These are phyloP conservation scores for Galeopsomyia nigrocyanea DNA, from an alignment of 2,888 invertebrate species.

Conservation along the genomic window DNA sequence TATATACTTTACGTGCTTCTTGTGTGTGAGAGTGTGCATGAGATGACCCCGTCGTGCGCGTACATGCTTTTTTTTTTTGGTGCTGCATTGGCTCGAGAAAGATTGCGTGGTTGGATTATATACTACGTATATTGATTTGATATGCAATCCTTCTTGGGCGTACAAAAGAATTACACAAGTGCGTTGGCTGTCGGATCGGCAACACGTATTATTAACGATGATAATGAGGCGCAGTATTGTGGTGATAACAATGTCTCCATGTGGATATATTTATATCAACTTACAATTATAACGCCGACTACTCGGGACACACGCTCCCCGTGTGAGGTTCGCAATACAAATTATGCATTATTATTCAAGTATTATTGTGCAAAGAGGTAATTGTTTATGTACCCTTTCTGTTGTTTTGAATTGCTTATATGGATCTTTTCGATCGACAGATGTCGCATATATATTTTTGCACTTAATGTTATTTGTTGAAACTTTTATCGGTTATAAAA, in stretches of 20 bases:
- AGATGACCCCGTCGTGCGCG: no score
- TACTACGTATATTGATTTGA: background rate
- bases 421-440: background rate
- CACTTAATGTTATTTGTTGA: background rate
- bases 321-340: slow-evolving; percentile 26
- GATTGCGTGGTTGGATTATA: background rate
- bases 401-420: slow-evolving; percentile 1
- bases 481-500: background rate
- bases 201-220: slow-evolving; percentile 15
- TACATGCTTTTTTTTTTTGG: no score
- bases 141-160: slow-evolving; percentile 9
- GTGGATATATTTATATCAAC: slow-evolving; percentile 2
- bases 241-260: background rate
- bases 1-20: slow-evolving; percentile 3
- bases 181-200: background rate
- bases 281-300: slow-evolving; percentile 17
- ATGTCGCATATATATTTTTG: background rate
- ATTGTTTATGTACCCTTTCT: slow-evolving; percentile 4
- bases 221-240: slow-evolving; percentile 9
- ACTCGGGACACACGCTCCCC: background rate
- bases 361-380: slow-evolving; percentile 5
- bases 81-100: background rate
- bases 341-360: slow-evolving; percentile 15
- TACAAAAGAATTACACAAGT: slow-evolving; percentile 1
- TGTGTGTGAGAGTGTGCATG: background rate